phyloP scores from a whole-genome alignment of 1,140 invertebrate species.

The Thaumetopoea pityocampa region DNA sequence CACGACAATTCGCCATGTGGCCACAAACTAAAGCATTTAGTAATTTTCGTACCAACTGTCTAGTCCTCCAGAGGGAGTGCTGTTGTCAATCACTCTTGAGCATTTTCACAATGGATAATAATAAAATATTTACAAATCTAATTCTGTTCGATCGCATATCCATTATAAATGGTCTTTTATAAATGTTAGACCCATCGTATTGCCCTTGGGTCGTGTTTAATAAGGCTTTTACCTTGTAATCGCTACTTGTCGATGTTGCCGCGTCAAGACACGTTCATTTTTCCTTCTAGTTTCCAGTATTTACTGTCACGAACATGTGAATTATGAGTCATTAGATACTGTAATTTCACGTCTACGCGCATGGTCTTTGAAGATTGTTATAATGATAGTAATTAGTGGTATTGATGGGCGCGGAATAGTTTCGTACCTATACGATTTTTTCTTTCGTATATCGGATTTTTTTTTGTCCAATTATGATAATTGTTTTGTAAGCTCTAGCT shows the following conservation, averaged over 20 bases:
- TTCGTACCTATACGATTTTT: constrained; percentile 11
- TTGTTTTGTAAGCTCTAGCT: too few species aligned
- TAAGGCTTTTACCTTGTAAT: constrained; percentile 43
- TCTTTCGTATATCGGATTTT: too few species aligned
- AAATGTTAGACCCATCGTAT: constrained; percentile 61
- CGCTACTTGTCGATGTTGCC: constrained; percentile 51
- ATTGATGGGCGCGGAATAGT: constrained; percentile 7
- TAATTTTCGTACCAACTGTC: constrained; percentile 27
- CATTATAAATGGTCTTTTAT: constrained; percentile 62
- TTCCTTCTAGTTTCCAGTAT: constrained; percentile 36
- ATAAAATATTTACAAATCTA: constrained; percentile 70
- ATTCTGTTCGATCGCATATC: constrained; percentile 59
- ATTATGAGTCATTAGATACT: constrained; percentile 42
- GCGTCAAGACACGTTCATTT: constrained; percentile 53
- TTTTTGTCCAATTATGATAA: too few species aligned
- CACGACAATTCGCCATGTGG: constrained; percentile 15
- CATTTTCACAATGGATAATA: constrained; percentile 45
- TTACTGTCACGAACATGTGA: constrained; percentile 55
- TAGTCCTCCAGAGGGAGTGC: constrained; percentile 36
- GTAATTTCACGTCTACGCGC: constrained; percentile 27
- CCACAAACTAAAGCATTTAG: constrained; percentile 6
- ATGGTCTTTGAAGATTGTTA: constrained; percentile 14
- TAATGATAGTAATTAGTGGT: constrained; percentile 21
- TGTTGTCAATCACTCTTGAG: constrained; percentile 60
- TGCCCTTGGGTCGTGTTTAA: constrained; percentile 42